Conservation (phyloP, 2,888 invertebrate genomes). For the Scaeva pyrastri region DNA sequence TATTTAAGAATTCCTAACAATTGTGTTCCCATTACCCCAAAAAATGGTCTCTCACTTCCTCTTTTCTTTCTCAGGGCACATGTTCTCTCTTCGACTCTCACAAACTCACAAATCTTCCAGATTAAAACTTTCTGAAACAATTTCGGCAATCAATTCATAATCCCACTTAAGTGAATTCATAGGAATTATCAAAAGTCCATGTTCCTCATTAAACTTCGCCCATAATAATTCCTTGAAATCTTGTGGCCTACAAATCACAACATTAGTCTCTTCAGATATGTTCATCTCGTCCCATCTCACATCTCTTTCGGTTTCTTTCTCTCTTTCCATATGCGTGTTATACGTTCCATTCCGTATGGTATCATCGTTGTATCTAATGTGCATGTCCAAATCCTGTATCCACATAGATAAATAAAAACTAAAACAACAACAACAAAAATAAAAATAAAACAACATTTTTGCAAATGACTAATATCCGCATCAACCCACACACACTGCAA, state of each 20-base stretch:
- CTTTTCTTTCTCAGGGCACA: too few relatives aligned
- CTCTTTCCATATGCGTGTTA: constrained; percentile 24
- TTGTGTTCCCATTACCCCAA: too few relatives aligned
- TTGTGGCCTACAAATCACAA: constrained; percentile 37
- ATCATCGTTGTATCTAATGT: constrained; percentile 42
- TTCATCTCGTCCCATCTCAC: constrained; percentile 21
- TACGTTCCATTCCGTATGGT: constrained; percentile 9
- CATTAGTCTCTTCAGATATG: constrained; percentile 24
- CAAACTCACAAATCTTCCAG: too few relatives aligned
- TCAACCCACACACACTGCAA: constrained; percentile 65
- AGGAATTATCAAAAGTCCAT: not conserved
- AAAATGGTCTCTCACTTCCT: too few relatives aligned
- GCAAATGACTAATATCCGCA: constrained; percentile 75
- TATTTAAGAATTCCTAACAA: too few relatives aligned
- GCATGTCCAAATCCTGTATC: constrained; percentile 49
- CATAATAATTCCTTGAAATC: not conserved
- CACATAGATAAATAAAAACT: constrained; percentile 37
- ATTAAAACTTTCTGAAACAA: too few relatives aligned
- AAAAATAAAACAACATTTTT: constrained; percentile 30
- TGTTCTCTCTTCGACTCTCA: too few relatives aligned
- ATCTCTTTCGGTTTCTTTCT: not conserved
- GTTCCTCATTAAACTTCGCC: not conserved
- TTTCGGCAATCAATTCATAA: not conserved
- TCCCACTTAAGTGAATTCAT: not conserved
- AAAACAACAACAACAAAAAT: not conserved